Conservation (phyloP, 2,113 vertebrate species). For the Cisticola juncidis region DNA sequence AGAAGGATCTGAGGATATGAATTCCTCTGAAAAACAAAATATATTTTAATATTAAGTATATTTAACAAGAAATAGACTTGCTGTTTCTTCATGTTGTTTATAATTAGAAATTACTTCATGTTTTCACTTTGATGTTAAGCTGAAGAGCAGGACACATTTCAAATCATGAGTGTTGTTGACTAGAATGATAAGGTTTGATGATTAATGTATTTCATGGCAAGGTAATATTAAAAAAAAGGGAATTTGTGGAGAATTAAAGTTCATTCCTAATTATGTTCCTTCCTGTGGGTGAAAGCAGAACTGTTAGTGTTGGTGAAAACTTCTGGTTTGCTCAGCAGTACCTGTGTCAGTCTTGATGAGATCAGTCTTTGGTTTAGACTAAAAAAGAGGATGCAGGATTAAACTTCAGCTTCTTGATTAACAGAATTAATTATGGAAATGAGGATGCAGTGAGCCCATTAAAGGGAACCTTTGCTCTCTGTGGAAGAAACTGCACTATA, state of each 20-base stretch:
- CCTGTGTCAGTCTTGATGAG: neutral
- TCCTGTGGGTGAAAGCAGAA: neutral
- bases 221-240: neutral
- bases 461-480: conserved; percentile 20
- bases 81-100: neutral
- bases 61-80: neutral
- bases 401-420: conserved; percentile 5
- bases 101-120: neutral
- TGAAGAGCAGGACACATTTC: neutral
- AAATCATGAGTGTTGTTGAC: neutral
- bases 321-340: neutral
- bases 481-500: neutral
- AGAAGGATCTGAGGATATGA: neutral
- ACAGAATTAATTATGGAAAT: conserved; percentile 32
- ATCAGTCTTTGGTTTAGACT: neutral
- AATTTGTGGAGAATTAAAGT: neutral
- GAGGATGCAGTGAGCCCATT: neutral
- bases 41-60: neutral
- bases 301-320: neutral
- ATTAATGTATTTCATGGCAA: neutral
- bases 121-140: neutral
- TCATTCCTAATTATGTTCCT: neutral
- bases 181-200: neutral
- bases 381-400: neutral
- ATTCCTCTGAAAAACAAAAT: neutral